Percentiles rank a stretch among this genome's conserved stretches.
phyloP scores from a whole-genome alignment of 2,797 vertebrate genomes.

The Aeoliscus strigatus region DNA sequence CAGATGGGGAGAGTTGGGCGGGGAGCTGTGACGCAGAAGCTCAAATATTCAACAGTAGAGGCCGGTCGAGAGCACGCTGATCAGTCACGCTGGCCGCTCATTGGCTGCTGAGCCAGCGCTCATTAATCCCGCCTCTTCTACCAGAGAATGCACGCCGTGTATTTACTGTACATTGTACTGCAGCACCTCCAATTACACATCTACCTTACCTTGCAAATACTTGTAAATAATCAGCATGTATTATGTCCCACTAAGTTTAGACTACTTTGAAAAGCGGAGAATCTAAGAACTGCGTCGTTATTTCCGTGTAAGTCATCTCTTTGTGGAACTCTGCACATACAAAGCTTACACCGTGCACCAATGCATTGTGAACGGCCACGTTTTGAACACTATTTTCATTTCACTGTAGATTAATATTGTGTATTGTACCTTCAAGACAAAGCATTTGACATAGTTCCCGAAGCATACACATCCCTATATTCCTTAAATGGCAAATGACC shows the following conservation, averaged over 20 bases:
- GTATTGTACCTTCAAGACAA: neutral
- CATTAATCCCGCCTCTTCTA: slow-evolving; percentile 46
- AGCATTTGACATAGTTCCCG: slow-evolving; percentile 9
- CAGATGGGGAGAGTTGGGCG: slow-evolving; percentile 74
- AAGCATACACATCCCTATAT: neutral
- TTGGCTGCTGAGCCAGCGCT: slow-evolving; percentile 40
- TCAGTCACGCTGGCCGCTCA: slow-evolving; percentile 17
- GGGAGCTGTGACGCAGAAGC: slow-evolving; percentile 59
- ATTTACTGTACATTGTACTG: slow-evolving; percentile 58
- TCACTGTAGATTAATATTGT: neutral
- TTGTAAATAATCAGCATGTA: too few relatives aligned
- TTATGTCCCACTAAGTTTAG: neutral
- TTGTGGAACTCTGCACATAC: slow-evolving; percentile 5
- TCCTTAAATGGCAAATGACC: neutral
- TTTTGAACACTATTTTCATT: too few relatives aligned
- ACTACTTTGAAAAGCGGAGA: neutral
- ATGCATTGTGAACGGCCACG: neutral
- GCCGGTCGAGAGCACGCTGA: slow-evolving; percentile 36
- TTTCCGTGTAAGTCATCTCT: slow-evolving; percentile 7
- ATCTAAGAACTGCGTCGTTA: slow-evolving; percentile 33
- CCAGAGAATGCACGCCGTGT: slow-evolving; percentile 52
- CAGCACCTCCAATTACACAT: slow-evolving; percentile 13
- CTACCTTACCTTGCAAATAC: neutral
- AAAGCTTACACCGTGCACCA: neutral
- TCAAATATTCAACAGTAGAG: slow-evolving; percentile 60